Evolutionary conservation across 2,113 vertebrate species (phyloP).

Genomic region (Electrona antarctica): DNA sequence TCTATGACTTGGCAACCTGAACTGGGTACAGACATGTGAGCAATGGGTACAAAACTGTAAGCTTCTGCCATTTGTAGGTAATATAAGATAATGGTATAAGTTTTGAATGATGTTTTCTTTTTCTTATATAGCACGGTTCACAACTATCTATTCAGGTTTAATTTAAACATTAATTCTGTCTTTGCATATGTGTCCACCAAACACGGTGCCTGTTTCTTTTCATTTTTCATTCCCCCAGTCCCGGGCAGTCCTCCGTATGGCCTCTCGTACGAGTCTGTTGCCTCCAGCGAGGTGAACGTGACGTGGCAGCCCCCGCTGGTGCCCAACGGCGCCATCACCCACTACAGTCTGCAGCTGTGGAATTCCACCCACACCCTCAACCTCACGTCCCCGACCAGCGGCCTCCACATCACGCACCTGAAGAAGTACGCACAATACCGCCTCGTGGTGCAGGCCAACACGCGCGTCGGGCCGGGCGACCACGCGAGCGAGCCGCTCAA

Average conservation of each 20-base stretch:
- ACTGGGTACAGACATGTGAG: too few relatives aligned
- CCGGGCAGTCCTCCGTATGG: slow-evolving; percentile 79
- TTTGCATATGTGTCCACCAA: too few relatives aligned
- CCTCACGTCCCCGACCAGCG: slow-evolving; percentile 61
- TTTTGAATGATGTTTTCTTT: too few relatives aligned
- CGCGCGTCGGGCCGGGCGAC: slow-evolving; percentile 75
- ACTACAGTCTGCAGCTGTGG: slow-evolving; percentile 80
- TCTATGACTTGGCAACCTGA: too few relatives aligned
- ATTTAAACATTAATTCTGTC: too few relatives aligned
- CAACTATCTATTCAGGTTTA: too few relatives aligned
- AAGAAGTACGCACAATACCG: slow-evolving; percentile 79
- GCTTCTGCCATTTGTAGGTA: too few relatives aligned
- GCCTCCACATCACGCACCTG: slow-evolving; percentile 69
- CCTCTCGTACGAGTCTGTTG: slow-evolving; percentile 74
- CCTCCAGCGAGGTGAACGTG: slow-evolving; percentile 80
- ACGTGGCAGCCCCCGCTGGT: slow-evolving; percentile 77
- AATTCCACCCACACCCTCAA: slow-evolving; percentile 80
- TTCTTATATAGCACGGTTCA: too few relatives aligned
- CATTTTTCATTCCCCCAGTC: slow-evolving; percentile 56
- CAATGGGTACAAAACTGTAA: too few relatives aligned
- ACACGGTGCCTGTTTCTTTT: not conserved
- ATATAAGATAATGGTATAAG: too few relatives aligned
- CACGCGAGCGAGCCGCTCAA: slow-evolving; percentile 80
- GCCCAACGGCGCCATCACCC: slow-evolving; percentile 78
- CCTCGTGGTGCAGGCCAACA: slow-evolving; percentile 74